Base-by-base conservation (phyloP, 2,888 invertebrate species). In the Marasmarcha lunaedactyla region DNA sequence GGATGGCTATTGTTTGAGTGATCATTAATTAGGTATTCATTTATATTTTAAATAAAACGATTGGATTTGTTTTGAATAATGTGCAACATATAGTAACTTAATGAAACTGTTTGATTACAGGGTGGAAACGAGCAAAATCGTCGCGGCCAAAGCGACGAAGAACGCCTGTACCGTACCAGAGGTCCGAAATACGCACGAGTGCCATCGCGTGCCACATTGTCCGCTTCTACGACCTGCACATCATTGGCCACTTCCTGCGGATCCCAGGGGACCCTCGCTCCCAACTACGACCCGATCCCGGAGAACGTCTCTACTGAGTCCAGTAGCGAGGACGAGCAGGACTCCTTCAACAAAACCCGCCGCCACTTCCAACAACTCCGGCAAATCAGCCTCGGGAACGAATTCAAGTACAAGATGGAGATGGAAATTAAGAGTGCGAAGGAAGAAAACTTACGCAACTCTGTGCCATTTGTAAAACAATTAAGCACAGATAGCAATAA, bases 401-500 rank as follows among this genome's bases (percentile, higher is more conserved):
- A 86, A 49, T 87, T 86, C 51, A 88, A 84, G 71, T 84, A 84
- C 66, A 84, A 84, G 54, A 84, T 85, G 81, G 88, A 88, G 65
- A 88, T 88, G 88, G 88, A 88, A 63, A 87, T 86, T 39, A 87
- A 86, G 60, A 74, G 70, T 48, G 86, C 85, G 20, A 87, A 87
- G 49, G 85, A 86, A 39, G 88, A 87, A 53, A 88, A 88, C 57
- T 59, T 88, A 42, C 76, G 87, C 14, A 86, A 81, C 55, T 81
- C 85, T n/a, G 76, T 87, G 47, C 88, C 88, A 20, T 88, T 81
- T 51, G 87, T 87, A 0, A 77, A 87, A 51, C 87, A 87, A 61
- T 69, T 88, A 42, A 87, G 87, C 44, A 79, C 77, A 45, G 88
- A 87, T 51, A 74, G 66, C 46, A 85, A 77, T 46, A 88, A 87